Percentiles rank a stretch among this genome's conserved stretches.
These are phyloP conservation scores for Apodemus speciosus DNA, from an alignment of 2,113 vertebrate genomes.

Conservation along the genomic window DNA sequence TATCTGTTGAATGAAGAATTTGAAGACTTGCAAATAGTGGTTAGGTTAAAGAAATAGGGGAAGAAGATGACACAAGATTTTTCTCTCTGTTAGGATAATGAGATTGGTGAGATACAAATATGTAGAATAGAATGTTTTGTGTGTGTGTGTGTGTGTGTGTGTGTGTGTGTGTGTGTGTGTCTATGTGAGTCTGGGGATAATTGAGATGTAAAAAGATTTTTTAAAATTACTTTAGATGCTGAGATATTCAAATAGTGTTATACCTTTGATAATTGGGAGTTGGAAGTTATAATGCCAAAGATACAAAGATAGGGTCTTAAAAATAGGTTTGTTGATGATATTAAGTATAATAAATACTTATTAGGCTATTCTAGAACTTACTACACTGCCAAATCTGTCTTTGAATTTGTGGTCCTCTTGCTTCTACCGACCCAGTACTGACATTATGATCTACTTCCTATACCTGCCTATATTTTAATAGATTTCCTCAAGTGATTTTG, in stretches of 20 bases:
- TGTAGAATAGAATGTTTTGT: background rate
- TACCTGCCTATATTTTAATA: background rate
- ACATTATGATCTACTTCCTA: background rate
- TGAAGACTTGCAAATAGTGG: background rate
- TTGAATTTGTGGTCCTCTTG: background rate
- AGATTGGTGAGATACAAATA: background rate
- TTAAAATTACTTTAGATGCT: background rate
- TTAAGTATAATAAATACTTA: no score
- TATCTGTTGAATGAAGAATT: slow-evolving; percentile 6
- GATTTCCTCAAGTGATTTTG: background rate
- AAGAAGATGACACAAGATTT: background rate
- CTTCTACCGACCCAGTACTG: background rate
- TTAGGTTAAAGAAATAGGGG: slow-evolving; percentile 6
- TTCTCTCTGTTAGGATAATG: background rate
- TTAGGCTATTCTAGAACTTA: background rate
- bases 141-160: background rate
- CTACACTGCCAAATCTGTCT: background rate
- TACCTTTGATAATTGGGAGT: background rate
- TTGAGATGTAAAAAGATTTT: background rate
- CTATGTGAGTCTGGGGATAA: background rate
- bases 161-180: background rate
- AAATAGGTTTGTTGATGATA: background rate
- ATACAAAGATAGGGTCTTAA: background rate
- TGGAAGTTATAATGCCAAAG: background rate
- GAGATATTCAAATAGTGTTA: background rate